These are phyloP conservation scores for Drosophila anceps DNA, from an alignment of 2,888 invertebrate species.

Conservation along the genomic window DNA sequence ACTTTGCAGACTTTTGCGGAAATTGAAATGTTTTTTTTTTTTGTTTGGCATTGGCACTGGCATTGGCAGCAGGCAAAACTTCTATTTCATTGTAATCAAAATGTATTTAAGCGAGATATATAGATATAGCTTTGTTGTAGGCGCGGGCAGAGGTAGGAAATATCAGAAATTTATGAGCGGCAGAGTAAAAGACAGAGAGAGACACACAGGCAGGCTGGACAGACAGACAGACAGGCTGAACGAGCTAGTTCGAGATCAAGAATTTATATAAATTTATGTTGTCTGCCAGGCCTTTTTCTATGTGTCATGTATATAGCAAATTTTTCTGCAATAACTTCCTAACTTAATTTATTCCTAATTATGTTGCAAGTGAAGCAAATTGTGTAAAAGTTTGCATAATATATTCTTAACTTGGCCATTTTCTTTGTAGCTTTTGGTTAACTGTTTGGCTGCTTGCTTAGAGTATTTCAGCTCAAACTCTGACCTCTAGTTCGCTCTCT, in stretches of 20 bases:
- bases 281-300: too few relatives aligned
- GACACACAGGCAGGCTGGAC: too few relatives aligned
- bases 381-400: constrained; percentile 13
- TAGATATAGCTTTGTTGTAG: neutral
- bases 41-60: neutral
- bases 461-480: constrained; percentile 26
- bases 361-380: neutral
- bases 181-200: too few relatives aligned
- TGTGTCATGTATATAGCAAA: too few relatives aligned
- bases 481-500: neutral
- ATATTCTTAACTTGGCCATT: constrained; percentile 43
- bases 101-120: neutral
- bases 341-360: neutral
- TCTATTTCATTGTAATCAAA: neutral
- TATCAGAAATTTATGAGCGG: neutral
- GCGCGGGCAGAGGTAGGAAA: neutral
- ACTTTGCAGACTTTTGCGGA: constrained; percentile 3
- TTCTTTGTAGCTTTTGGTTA: constrained; percentile 25
- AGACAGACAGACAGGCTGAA: too few relatives aligned
- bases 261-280: neutral
- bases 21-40: constrained; percentile 6
- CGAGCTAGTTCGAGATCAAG: neutral
- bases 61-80: too few relatives aligned
- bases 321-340: neutral
- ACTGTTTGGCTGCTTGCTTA: constrained; percentile 40